Base-by-base conservation (phyloP, 37 sponge, comb jelly and placozoan species). In the Bolinopsis microptera region DNA sequence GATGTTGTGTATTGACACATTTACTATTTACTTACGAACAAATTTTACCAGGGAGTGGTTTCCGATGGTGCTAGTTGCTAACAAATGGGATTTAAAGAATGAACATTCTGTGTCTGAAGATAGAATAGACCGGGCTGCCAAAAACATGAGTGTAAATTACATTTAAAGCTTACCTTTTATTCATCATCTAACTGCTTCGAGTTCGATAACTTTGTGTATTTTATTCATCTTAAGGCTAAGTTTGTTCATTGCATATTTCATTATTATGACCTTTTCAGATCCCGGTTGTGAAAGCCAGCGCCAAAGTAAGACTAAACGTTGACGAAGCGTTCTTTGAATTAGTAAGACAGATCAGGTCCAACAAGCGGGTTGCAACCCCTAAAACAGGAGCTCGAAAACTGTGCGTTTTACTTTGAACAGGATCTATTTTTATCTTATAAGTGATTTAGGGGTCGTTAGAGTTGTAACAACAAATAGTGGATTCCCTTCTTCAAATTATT, bases 61-160 rank as follows among this genome's bases (percentile, higher is more conserved):
- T 34, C 90, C 90, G n/a, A 86, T 86, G 90, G 90, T 86, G 0
- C 90, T 86, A 8, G 90, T 86, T 22, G 90, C 90, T 28, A 86
- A 86, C 35, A 86, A 86, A 26, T 28, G 24, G 40, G 90, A 86
- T 40, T 86, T 86, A 48, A 86, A 86, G 48, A 40, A 86, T 48
- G 61, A 39, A 38, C 13, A 86, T 5, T 86, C 90, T 30, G 90
- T 86, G 1, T n/a, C 41, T 86, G 90, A 86, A 8, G n/a, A 41
- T 41, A 8, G 13, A n/a, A 86, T 86, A 8, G 90, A 86, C 30
- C n/a, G 1, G 8, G 61, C 24, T n/a, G 61, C 90, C 24, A 39
- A 38, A n/a, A 39, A 86, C 25, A 24, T 86, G 41, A 40, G 39
- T 3, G 90, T 86, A 34, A 86, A 28, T 86, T 74, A 26, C 27